These are phyloP conservation scores for Melinopterus prodromus DNA, from an alignment of 2,888 invertebrate species.

Conservation along the genomic window DNA sequence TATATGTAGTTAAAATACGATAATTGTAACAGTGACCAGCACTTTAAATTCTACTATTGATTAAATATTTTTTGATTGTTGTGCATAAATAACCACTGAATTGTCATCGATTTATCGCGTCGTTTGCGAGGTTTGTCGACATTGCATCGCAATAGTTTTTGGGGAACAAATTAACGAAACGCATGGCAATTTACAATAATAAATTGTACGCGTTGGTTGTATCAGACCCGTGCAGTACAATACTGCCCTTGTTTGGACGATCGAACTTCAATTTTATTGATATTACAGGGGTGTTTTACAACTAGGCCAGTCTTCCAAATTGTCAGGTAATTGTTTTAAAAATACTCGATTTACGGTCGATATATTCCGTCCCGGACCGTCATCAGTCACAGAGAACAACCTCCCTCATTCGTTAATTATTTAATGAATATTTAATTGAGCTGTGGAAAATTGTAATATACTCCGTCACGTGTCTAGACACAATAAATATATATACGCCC, in stretches of 20 bases:
- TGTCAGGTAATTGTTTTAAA: background rate
- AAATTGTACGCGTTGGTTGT: background rate
- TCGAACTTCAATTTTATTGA: background rate
- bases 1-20: background rate
- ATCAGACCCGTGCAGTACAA: background rate
- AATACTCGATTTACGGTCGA: background rate
- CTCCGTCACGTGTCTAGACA: background rate
- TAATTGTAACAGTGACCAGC: background rate
- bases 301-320: background rate
- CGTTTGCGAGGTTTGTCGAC: background rate
- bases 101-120: background rate
- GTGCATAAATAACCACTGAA: background rate
- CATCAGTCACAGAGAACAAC: background rate
- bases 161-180: background rate
- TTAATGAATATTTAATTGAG: background rate
- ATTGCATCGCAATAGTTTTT: background rate
- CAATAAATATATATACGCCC: background rate
- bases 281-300: background rate
- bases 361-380: background rate
- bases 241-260: background rate
- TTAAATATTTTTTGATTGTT: background rate
- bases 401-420: background rate
- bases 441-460: background rate
- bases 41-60: background rate
- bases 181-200: background rate